Base-by-base conservation (phyloP, 2,113 vertebrate genomes). In the Tonatia bakeri region DNA sequence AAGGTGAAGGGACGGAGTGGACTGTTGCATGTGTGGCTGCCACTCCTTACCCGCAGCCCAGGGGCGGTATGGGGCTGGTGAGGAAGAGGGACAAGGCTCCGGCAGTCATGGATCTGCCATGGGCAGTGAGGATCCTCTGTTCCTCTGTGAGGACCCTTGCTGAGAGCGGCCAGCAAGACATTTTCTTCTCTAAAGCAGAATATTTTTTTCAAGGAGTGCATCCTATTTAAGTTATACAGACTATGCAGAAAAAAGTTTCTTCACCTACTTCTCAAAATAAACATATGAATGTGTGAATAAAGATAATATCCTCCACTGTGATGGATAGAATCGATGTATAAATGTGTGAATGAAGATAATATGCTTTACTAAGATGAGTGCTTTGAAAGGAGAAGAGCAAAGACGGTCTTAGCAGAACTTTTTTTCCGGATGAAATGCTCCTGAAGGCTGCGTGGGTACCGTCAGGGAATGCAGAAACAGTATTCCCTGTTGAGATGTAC, bases 401-500 rank as follows among this genome's bases (percentile, higher is more conserved):
- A 92, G 9, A n/a, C 4, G 86, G 54, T 47, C 36, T 24, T 11
- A 31, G 92, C 67, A 84, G 65, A 75, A 40, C 1, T 64, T 33
- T 79, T 79, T 6, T 77, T 84, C 15, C 47, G 82, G 12, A 28
- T 79, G 64, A 92, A 97, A 81, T 67, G 7, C 33, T 94, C 12
- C 31, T 92, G 38, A 85, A 36, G 54, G 24, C 28, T 84, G 59
- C 22, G 11, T 47, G n/a, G 72, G 59, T 17, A 36, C 75, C 95
- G 50, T 45, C 61, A 90, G 59, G 59, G 96, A 84, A 17, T 88
- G 4, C 24, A 65, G 80, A 97, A 73, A 70, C 12, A 3, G 72
- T 50, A 76, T 22, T 93, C 59, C 76, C 56, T 64, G 5, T 3
- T 90, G 93, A 97, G n/a, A 82, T 95, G 79, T 24, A 92, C 28